Evolutionary conservation across 1,140 invertebrate species (phyloP).

Genomic region (Aphaenogaster rudis): DNA sequence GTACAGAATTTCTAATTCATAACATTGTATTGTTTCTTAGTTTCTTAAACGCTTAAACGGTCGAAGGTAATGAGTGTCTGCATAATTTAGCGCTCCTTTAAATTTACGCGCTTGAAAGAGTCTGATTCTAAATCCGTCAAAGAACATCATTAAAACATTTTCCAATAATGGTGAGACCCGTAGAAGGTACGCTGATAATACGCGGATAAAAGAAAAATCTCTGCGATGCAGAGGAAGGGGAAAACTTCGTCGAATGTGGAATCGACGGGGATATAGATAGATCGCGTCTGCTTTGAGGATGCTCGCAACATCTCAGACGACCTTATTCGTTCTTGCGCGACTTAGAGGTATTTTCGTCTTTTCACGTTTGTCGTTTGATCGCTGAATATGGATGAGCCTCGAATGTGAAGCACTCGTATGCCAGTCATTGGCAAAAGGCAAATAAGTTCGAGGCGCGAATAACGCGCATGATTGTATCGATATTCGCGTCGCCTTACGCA

Average conservation of each 20-base stretch:
- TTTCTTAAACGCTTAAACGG: not conserved
- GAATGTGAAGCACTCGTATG: constrained; percentile 17
- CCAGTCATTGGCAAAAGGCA: constrained; percentile 42
- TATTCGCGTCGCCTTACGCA: constrained; percentile 20
- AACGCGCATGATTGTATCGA: constrained; percentile 50
- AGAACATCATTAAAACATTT: constrained; percentile 8
- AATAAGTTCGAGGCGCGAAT: constrained; percentile 57
- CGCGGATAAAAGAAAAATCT: constrained; percentile 33
- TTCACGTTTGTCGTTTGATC: constrained; percentile 58
- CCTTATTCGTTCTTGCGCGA: constrained; percentile 36
- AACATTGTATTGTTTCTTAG: not conserved
- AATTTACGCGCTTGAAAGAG: not conserved
- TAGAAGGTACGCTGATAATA: not conserved
- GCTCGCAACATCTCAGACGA: constrained; percentile 39
- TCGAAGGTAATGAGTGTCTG: not conserved
- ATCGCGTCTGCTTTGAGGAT: constrained; percentile 51
- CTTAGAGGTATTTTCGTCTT: constrained; percentile 45
- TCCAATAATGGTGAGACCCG: not conserved
- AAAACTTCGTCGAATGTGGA: constrained; percentile 28
- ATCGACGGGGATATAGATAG: constrained; percentile 29
- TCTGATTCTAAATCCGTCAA: constrained; percentile 1
- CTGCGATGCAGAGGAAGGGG: not conserved
- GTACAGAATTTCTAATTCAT: not conserved
- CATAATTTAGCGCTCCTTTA: not conserved
- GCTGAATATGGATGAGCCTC: constrained; percentile 51